Evolutionary conservation across 2,888 invertebrate genomes (phyloP).

Genomic region (Malthinus seriepunctatus): DNA sequence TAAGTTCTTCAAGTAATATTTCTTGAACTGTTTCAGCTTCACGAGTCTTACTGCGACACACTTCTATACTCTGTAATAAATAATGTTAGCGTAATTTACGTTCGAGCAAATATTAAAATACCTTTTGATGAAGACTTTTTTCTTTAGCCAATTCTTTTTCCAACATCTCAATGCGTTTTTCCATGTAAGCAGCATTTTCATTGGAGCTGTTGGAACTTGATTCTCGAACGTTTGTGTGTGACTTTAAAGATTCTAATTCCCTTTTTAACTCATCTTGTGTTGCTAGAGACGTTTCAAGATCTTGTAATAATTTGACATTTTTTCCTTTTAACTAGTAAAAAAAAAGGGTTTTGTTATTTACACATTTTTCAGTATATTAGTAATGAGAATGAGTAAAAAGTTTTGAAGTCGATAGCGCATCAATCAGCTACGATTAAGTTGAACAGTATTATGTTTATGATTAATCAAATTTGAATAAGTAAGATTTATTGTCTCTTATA

Average conservation of each 20-base stretch:
- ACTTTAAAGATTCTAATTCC: slow-evolving; percentile 5
- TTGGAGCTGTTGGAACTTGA: too few species aligned
- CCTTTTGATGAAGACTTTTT: not conserved
- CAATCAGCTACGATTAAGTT: too few species aligned
- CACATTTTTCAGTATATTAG: not conserved
- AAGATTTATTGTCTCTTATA: too few species aligned
- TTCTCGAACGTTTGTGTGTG: not conserved
- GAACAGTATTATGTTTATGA: not conserved
- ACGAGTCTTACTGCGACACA: slow-evolving; percentile 2
- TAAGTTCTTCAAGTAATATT: slow-evolving; percentile 20
- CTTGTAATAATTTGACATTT: slow-evolving; percentile 13
- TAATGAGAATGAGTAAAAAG: not conserved
- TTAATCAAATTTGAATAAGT: too few species aligned
- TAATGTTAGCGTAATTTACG: slow-evolving; percentile 1
- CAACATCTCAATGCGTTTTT: slow-evolving; percentile 8
- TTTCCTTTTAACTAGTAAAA: slow-evolving; percentile 14
- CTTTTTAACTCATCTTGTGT: not conserved
- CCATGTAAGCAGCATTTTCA: not conserved
- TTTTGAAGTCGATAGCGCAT: not conserved
- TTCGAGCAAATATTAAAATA: slow-evolving; percentile 5
- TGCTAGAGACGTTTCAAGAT: not conserved
- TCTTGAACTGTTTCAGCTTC: slow-evolving; percentile 12
- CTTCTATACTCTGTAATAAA: slow-evolving; percentile 2
- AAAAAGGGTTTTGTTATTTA: not conserved
- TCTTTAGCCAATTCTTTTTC: slow-evolving; percentile 18